These are phyloP conservation scores for Hydractinia symbiolongicarpus DNA, from an alignment of 30 jellyfish, hydroid and myxozoan species.

Conservation along the genomic window DNA sequence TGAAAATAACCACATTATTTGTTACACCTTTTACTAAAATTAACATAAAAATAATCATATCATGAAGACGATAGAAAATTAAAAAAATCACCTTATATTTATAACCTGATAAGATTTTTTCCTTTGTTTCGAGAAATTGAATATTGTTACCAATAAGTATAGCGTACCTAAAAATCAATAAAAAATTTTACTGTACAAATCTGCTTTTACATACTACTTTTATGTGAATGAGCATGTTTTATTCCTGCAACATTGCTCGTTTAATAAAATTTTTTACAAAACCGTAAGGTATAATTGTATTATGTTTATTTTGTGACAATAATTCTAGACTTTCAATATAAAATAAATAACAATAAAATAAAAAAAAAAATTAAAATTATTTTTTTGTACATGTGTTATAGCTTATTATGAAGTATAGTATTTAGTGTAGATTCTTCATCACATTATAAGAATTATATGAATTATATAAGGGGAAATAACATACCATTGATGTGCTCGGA, in stretches of 20 bases:
- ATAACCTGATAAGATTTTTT: conserved; percentile 61
- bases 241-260: too few relatives aligned
- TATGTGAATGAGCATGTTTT: too few relatives aligned
- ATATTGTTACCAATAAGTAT: conserved; percentile 54
- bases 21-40: neutral
- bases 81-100: conserved; percentile 49
- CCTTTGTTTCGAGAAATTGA: conserved; percentile 54
- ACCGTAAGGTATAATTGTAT: too few relatives aligned
- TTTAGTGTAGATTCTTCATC: too few relatives aligned
- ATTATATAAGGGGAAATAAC: neutral
- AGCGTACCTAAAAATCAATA: conserved; percentile 57
- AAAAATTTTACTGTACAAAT: neutral
- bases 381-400: too few relatives aligned
- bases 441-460: neutral
- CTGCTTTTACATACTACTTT: neutral
- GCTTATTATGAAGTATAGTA: neutral
- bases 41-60: neutral
- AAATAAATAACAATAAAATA: too few relatives aligned
- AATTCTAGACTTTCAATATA: too few relatives aligned
- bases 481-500: conserved; percentile 80
- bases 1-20: neutral
- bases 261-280: too few relatives aligned
- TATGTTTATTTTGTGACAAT: too few relatives aligned
- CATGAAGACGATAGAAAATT: neutral
- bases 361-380: too few relatives aligned